Conservation (phyloP, 2,888 invertebrate species). For the Drosophila mulleri region DNA sequence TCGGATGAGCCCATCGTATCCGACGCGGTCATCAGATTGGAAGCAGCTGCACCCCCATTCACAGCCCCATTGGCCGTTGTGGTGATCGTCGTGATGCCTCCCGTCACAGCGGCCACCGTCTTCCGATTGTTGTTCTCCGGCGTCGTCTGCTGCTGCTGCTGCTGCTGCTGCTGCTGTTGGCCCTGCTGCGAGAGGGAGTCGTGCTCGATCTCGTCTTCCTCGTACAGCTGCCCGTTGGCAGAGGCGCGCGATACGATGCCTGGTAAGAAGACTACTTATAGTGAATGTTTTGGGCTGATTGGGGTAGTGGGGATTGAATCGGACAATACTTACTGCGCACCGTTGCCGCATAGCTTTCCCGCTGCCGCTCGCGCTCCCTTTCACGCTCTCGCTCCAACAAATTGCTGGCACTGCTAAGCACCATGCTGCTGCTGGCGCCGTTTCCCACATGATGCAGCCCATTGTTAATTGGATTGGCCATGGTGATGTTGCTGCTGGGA, state of each 20-base stretch:
- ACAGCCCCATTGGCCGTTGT: slow-evolving; percentile 50
- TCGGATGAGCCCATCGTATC: slow-evolving; percentile 86
- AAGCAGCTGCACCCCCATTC: slow-evolving; percentile 53
- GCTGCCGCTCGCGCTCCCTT: slow-evolving; percentile 83
- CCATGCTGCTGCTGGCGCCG: slow-evolving; percentile 87
- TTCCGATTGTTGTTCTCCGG: slow-evolving; percentile 74
- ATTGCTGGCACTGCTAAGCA: slow-evolving; percentile 87
- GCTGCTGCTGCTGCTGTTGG: slow-evolving; percentile 47
- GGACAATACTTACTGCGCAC: slow-evolving; percentile 86
- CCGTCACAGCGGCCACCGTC: slow-evolving; percentile 64
- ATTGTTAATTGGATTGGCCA: slow-evolving; percentile 83
- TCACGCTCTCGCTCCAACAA: slow-evolving; percentile 85
- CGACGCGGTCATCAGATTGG: slow-evolving; percentile 80
- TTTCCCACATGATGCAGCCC: slow-evolving; percentile 73
- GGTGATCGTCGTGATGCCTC: slow-evolving; percentile 64
- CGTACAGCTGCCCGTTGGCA: slow-evolving; percentile 84
- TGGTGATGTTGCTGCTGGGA: slow-evolving; percentile 79
- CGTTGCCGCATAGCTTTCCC: slow-evolving; percentile 86
- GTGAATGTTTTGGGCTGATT: slow-evolving; percentile 63
- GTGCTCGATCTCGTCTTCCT: slow-evolving; percentile 85
- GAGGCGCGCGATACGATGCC: slow-evolving; percentile 86
- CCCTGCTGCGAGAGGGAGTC: slow-evolving; percentile 80
- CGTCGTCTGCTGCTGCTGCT: slow-evolving; percentile 52
- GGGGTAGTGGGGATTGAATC: slow-evolving; percentile 17
- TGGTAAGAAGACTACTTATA: slow-evolving; percentile 82